Evolutionary conservation across 2,797 vertebrate species (phyloP).

Genomic region (Tolypeutes matacus): DNA sequence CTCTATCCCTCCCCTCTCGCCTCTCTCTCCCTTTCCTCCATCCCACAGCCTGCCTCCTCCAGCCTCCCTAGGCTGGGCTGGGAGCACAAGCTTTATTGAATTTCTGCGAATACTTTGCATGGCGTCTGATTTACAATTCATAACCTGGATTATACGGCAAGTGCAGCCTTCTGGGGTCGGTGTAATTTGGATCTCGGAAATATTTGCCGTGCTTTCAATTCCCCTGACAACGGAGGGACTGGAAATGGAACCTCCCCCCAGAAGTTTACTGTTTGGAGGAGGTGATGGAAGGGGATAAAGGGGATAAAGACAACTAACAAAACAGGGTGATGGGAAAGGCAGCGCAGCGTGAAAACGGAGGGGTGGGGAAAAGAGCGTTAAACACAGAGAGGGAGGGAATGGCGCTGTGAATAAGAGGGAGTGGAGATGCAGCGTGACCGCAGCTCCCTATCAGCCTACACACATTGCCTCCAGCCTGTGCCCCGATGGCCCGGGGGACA

Average conservation of each 20-base stretch:
- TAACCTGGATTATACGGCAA: slow-evolving; percentile 75
- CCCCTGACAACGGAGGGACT: slow-evolving; percentile 68
- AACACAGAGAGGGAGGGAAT: neutral
- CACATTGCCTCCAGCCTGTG: fast-evolving
- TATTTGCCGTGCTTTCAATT: slow-evolving; percentile 80
- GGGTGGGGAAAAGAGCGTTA: neutral
- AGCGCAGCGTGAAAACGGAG: neutral
- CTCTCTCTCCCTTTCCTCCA: neutral
- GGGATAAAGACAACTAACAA: neutral
- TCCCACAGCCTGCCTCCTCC: slow-evolving; percentile 4
- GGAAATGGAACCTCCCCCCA: slow-evolving; percentile 77
- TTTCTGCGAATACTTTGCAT: slow-evolving; percentile 79
- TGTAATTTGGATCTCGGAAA: slow-evolving; percentile 82
- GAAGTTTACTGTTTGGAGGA: slow-evolving; percentile 41
- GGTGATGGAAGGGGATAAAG: neutral
- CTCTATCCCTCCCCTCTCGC: neutral
- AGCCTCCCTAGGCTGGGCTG: slow-evolving; percentile 31
- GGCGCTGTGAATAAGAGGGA: neutral
- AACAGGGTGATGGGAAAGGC: neutral
- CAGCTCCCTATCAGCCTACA: too few relatives aligned
- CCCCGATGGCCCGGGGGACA: fast-evolving
- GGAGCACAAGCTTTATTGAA: slow-evolving; percentile 79
- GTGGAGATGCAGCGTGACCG: fast-evolving
- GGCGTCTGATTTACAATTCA: slow-evolving; percentile 83
- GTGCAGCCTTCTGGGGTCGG: slow-evolving; percentile 76